These are phyloP conservation scores for Philopedon plagiatum DNA, from an alignment of 2,888 invertebrate genomes.

Conservation along the genomic window DNA sequence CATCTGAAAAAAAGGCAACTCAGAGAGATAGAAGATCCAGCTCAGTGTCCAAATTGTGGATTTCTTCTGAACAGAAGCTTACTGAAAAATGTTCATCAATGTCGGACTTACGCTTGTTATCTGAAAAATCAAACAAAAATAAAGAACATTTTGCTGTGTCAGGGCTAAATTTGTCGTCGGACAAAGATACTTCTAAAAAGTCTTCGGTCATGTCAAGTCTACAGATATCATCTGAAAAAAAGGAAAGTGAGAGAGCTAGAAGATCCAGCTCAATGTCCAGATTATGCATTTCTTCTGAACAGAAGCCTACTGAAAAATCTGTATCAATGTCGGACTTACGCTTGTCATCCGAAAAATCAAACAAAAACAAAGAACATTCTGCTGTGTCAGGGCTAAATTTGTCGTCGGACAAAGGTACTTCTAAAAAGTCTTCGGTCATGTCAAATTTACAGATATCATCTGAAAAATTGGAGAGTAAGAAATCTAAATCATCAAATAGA, in stretches of 20 bases:
- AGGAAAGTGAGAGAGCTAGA: background rate
- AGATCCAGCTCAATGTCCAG: constrained; percentile 3
- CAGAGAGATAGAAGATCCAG: background rate
- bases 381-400: constrained; percentile 37
- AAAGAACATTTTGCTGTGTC: constrained; percentile 30
- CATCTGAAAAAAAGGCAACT: constrained; percentile 4
- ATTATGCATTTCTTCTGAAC: background rate
- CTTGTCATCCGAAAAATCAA: background rate
- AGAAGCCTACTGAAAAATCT: background rate
- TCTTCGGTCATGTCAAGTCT: constrained; percentile 10
- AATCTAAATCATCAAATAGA: background rate
- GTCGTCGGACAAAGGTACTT: constrained; percentile 18
- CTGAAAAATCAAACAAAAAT: background rate
- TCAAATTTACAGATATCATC: constrained; percentile 22
- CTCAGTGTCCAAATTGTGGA: background rate
- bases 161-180: constrained; percentile 17
- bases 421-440: constrained; percentile 21
- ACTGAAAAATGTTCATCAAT: background rate
- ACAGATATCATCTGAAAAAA: constrained; percentile 21
- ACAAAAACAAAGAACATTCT: background rate
- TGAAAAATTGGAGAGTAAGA: background rate
- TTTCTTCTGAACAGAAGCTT: background rate
- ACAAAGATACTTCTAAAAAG: constrained; percentile 29
- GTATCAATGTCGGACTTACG: constrained; percentile 4
- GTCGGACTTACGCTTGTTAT: background rate